These are phyloP conservation scores for Coronaproctus castanopsis DNA, from an alignment of 2,888 invertebrate species.

Conservation along the genomic window DNA sequence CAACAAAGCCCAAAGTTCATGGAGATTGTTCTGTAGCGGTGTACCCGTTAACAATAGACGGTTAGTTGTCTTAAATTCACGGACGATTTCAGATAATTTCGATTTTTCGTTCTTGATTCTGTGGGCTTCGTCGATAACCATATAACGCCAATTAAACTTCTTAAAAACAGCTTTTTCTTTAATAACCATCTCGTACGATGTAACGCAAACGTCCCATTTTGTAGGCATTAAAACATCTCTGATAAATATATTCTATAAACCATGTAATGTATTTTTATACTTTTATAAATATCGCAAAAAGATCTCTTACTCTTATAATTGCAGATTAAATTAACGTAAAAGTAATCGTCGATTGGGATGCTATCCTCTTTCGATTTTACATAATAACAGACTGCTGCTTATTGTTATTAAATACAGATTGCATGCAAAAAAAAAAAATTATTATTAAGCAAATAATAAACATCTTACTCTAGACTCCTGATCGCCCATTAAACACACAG, in stretches of 20 bases:
- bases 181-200: conserved; percentile 97
- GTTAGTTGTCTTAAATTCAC: conserved; percentile 93
- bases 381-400: too few relatives aligned
- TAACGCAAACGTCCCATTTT: conserved; percentile 95
- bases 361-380: too few relatives aligned
- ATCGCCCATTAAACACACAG: conserved; percentile 90
- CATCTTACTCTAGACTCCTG: conserved; percentile 63
- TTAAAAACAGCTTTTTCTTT: conserved; percentile 90
- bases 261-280: too few relatives aligned
- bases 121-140: conserved; percentile 99
- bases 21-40: conserved; percentile 93
- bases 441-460: conserved; percentile 1
- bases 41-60: conserved; percentile 88
- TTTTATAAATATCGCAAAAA: too few relatives aligned
- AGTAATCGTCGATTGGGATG: too few relatives aligned
- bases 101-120: conserved; percentile 99
- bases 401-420: too few relatives aligned
- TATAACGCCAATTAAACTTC: conserved; percentile 95
- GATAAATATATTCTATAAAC: conserved; percentile 62
- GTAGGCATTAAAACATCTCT: conserved; percentile 72
- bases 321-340: too few relatives aligned
- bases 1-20: conserved; percentile 91
- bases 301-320: too few relatives aligned
- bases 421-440: too few relatives aligned
- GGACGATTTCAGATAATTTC: conserved; percentile 84